Evolutionary conservation across 2,113 vertebrate species (phyloP).

Genomic region (Pan paniscus): DNA sequence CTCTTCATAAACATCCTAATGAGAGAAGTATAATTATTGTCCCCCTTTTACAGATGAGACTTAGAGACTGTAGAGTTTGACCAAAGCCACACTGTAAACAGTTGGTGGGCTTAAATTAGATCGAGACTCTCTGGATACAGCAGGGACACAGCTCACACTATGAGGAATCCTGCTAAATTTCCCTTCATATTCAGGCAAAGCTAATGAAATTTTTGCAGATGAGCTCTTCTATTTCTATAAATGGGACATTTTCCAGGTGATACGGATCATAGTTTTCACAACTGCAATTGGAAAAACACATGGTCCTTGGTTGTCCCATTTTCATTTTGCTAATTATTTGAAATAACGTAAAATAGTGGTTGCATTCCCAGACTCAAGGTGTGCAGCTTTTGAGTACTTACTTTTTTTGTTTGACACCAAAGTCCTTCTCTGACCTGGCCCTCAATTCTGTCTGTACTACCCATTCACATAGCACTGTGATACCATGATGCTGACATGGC

Average conservation of each 20-base stretch:
- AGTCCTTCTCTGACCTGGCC: not conserved
- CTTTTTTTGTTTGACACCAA: not conserved
- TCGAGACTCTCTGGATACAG: not conserved
- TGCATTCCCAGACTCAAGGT: not conserved
- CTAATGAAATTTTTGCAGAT: not conserved
- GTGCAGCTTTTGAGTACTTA: not conserved
- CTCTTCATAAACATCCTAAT: not conserved
- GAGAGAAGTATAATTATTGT: not conserved
- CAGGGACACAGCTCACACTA: not conserved
- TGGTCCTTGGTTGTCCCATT: not conserved
- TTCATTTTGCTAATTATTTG: slow-evolving; percentile 9
- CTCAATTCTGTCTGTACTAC: not conserved
- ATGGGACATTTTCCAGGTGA: not conserved
- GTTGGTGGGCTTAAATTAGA: not conserved
- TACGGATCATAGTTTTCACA: not conserved
- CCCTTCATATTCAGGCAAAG: not conserved
- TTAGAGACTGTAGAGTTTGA: not conserved
- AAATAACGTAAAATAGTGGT: not conserved
- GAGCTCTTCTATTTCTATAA: not conserved
- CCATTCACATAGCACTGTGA: not conserved
- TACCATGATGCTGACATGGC: not conserved
- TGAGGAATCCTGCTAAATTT: not conserved
- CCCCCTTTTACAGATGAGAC: not conserved
- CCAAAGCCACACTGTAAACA: not conserved
- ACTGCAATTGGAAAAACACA: not conserved